These are phyloP conservation scores for Acropternis orthonyx DNA, from an alignment of 2,797 vertebrate species.

Conservation along the genomic window DNA sequence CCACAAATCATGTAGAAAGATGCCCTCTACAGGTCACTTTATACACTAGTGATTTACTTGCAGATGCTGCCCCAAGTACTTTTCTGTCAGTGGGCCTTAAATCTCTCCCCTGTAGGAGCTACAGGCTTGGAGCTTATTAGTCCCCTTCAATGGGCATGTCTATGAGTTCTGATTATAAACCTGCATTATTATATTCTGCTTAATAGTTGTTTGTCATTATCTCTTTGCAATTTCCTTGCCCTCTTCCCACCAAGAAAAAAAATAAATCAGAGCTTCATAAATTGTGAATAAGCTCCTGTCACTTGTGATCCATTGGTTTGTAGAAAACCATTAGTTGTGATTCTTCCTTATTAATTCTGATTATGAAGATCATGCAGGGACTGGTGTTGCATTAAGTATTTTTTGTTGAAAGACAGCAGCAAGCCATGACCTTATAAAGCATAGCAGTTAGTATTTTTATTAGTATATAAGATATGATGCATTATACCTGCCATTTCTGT, in stretches of 20 bases:
- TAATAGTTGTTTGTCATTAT: conserved; percentile 30
- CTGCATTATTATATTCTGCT: background rate
- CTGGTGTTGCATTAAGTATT: conserved; percentile 30
- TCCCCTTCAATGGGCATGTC: background rate
- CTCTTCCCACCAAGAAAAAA: background rate
- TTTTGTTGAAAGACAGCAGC: background rate
- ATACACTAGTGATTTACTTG: background rate
- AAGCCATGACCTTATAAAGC: conserved; percentile 51
- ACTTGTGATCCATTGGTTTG: conserved; percentile 33
- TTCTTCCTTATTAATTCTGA: conserved; percentile 39
- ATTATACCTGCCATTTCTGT: conserved; percentile 15
- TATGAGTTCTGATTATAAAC: background rate
- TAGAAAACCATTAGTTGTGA: conserved; percentile 52
- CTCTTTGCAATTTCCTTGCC: background rate
- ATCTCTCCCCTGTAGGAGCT: background rate
- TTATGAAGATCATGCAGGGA: conserved; percentile 23
- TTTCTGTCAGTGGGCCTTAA: background rate
- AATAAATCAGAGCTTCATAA: background rate
- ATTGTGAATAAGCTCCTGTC: conserved; percentile 38
- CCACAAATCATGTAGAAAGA: background rate
- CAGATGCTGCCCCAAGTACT: background rate
- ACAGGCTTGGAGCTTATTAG: background rate
- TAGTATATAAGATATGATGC: conserved; percentile 37
- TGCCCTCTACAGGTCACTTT: background rate
- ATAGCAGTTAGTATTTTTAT: conserved; percentile 30